Evolutionary conservation across 2,797 vertebrate species (phyloP), one percentile per base, ranked within the genome.

Genomic region (Parambassis ranga): DNA sequence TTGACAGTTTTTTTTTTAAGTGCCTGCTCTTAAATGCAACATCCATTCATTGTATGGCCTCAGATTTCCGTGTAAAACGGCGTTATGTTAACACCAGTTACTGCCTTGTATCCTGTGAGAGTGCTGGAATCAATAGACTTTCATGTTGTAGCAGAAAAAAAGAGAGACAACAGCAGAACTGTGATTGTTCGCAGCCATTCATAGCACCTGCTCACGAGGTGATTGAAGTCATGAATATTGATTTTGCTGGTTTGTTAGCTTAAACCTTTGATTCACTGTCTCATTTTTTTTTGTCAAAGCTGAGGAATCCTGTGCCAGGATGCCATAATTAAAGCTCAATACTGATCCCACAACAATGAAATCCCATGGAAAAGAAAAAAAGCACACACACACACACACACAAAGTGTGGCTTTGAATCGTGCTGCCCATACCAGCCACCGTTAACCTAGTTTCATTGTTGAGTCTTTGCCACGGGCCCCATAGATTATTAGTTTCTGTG

Each of bases 381-480:
- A 68, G 22, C 15, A 15, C 32, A 44, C 13, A n/a, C n/a, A n/a
- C n/a, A n/a, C n/a, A n/a, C n/a, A n/a, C n/a, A n/a, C n/a, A n/a
- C n/a, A n/a, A 46, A 46, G 64, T 53, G 60, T 44, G 33, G 43
- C 71, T 67, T 71, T 36, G 47, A 61, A 62, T 67, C 16, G 8
- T 56, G 67, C 70, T 74, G 52, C 51, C 69, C 79, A 76, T 73
- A 48, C 77, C 33, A 31, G 69, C 64, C 73, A 60, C 62, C 49
- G 72, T 77, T 88, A 89, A 86, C 87, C 82, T 80, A 85, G 38
- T 88, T 90, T 79, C 65, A 79, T 81, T 86, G 82, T 84, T 24
- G 69, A 71, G 67, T 59, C 71, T 83, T 78, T 75, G 87, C 86
- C 85, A 84, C 72, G 18, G 86, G 85, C 75, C 63, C 74, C 66